Percentiles rank a stretch among this genome's conserved stretches.
Conservation (phyloP, 2,113 vertebrate genomes). For the Capreolus pygargus region DNA sequence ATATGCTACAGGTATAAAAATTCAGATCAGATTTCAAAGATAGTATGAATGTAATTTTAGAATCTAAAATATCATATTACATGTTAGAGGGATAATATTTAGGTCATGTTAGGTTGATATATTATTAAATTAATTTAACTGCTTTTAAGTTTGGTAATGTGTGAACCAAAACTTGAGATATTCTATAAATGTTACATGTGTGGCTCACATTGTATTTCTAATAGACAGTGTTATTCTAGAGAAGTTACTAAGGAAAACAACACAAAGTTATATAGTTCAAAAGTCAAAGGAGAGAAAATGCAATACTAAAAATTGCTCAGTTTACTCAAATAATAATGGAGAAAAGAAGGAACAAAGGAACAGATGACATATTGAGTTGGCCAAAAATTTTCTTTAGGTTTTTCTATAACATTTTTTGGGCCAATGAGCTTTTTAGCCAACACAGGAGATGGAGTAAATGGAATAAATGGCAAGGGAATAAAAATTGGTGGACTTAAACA, state of each 20-base stretch:
- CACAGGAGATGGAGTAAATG: neutral
- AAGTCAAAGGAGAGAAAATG: neutral
- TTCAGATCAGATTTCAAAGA: neutral
- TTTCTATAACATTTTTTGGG: neutral
- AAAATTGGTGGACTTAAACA: neutral
- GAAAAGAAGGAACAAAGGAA: neutral
- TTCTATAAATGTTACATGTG: neutral
- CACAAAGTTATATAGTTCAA: neutral
- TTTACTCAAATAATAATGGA: neutral
- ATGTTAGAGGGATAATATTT: neutral
- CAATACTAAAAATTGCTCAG: neutral
- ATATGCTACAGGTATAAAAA: neutral
- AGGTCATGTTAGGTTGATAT: neutral
- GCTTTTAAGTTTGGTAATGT: slow-evolving; percentile 6
- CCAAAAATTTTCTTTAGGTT: neutral
- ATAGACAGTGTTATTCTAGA: neutral
- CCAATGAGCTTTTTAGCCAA: neutral
- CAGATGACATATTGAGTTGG: neutral
- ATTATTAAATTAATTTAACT: neutral
- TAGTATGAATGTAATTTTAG: neutral
- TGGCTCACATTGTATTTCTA: neutral
- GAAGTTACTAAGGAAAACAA: neutral
- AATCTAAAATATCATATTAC: neutral
- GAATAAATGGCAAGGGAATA: neutral
- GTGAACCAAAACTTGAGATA: neutral